Percentiles rank a stretch among this genome's conserved stretches.
Evolutionary conservation across 2,113 vertebrate genomes (phyloP).

Genomic region (Centropus bengalensis): DNA sequence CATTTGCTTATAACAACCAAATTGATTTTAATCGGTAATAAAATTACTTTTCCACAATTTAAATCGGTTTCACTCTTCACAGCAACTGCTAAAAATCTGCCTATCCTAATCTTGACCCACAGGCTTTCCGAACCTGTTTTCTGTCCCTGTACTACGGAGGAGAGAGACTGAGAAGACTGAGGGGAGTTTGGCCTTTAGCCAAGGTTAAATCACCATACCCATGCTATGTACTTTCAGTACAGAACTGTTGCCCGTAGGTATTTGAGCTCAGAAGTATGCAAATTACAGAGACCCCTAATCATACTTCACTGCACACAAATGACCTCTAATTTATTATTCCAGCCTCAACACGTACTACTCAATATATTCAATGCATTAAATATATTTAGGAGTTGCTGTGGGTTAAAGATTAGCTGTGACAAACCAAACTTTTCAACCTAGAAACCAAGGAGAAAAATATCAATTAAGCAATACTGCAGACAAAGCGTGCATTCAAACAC

Average conservation of each 20-base stretch:
- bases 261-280: background rate
- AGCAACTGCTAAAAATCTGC: background rate
- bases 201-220: background rate
- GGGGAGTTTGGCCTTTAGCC: background rate
- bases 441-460: background rate
- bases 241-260: background rate
- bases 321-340: background rate
- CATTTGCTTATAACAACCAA: background rate
- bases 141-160: background rate
- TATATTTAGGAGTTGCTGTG: background rate
- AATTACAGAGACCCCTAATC: background rate
- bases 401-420: background rate
- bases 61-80: background rate
- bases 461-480: background rate
- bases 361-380: background rate
- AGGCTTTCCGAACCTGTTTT: background rate
- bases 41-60: background rate
- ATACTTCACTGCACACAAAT: background rate
- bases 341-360: background rate
- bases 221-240: background rate
- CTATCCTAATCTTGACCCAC: background rate
- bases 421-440: slow-evolving; percentile 11
- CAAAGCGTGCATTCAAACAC: background rate
- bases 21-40: background rate
- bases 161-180: background rate